A percentile compares a stretch with the other conserved stretches of the same genome.
These are phyloP conservation scores for Monopterus albus DNA, from an alignment of 2,113 vertebrate genomes.

Conservation along the genomic window DNA sequence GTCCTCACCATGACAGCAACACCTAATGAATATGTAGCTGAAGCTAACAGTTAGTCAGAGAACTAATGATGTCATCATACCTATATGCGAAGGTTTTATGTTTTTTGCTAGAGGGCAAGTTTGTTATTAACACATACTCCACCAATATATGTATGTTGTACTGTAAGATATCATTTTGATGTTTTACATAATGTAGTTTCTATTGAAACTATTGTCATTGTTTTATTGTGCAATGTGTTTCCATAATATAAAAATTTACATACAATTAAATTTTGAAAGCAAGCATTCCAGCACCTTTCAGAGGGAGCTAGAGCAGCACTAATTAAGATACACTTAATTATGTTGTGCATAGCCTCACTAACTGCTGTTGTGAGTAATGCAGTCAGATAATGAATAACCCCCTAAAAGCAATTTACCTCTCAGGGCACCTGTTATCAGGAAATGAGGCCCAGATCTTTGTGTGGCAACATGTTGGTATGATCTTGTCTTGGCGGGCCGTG, in stretches of 20 bases:
- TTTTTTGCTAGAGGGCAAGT: constrained; percentile 35
- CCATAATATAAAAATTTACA: constrained; percentile 10
- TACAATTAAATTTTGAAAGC: constrained; percentile 33
- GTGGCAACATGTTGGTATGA: constrained; percentile 44
- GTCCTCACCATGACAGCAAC: constrained; percentile 5
- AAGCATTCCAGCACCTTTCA: constrained; percentile 35
- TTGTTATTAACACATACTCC: constrained; percentile 34
- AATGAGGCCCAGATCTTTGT: constrained; percentile 24
- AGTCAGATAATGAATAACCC: constrained; percentile 50
- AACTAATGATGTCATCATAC: constrained; percentile 44
- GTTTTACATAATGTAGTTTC: neutral
- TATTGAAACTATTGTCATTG: constrained; percentile 13
- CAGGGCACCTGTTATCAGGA: constrained; percentile 35
- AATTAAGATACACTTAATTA: constrained; percentile 65
- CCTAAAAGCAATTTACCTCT: constrained; percentile 40
- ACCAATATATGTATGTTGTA: constrained; percentile 13
- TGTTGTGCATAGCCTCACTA: constrained; percentile 41
- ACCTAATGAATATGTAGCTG: constrained; percentile 49
- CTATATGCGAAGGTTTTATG: constrained; percentile 36
- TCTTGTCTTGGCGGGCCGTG: constrained; percentile 5
- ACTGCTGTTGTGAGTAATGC: constrained; percentile 50
- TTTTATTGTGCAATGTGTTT: neutral
- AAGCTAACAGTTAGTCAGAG: constrained; percentile 40
- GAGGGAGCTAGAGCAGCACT: constrained; percentile 30
- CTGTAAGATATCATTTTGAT: neutral